Evolutionary conservation across 2,797 vertebrate genomes (phyloP), one percentile per base, ranked within the genome.

Genomic region (Myotis daubentonii): DNA sequence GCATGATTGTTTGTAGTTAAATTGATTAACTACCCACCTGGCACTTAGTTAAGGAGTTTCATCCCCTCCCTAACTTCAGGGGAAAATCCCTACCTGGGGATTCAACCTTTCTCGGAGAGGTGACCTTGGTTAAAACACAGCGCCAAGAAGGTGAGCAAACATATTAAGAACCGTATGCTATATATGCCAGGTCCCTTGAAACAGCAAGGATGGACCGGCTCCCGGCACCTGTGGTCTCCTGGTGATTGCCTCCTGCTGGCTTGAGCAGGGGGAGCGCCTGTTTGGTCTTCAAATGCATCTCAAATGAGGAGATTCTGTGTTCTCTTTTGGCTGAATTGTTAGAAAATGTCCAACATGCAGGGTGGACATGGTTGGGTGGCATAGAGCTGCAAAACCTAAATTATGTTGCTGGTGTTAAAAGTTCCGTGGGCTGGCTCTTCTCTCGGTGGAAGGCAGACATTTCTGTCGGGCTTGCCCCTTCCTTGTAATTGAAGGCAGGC

Each of bases 221-320:
- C n/a, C n/a, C n/a, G n/a, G n/a, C n/a, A 36, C 11, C 17, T 36
- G 2, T 88, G 38, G 23, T 44, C 36, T 80, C 23, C n/a, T 57
- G 33, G 11, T 84, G 80, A n/a, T 49, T 41, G 36, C 8, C 11
- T 85, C 47, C 33, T 80, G 44, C 68, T 51, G 53, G 53, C 84
- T 66, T 65, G 55, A 66, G 33, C 88, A 86, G n/a, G 33, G 22
- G 13, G 7, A 30, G 28, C 62, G 36, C 66, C 17, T 66, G 47
- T 68, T 81, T 82, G 57, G 12, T 84, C 47, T 93, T 91, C 68
- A 93, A 62, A 78, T 94, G 36, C 72, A 79, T 66, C 75, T 10
- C 53, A 38, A 17, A 7, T 20, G 68, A 36, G 11, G 76, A 76
- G 38, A 82, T n/a, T 65, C 41, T 57, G 0, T 74, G 57, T 71